Conservation (phyloP, 2,113 vertebrate species). For the Podarcis muralis region DNA sequence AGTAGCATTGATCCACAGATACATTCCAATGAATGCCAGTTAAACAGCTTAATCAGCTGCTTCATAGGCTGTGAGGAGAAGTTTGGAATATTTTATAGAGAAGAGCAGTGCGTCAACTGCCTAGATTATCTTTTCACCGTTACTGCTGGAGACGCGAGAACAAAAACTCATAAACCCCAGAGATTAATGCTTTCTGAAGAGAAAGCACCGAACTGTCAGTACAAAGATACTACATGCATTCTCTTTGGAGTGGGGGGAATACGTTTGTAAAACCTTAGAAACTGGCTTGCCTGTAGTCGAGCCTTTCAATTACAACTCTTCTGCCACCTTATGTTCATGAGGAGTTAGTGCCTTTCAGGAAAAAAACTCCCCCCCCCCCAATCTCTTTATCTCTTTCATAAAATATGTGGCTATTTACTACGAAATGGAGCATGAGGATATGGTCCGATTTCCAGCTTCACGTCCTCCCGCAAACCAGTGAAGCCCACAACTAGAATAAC, state of each 20-base stretch:
- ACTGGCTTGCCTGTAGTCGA: rapidly evolving
- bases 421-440: rapidly evolving
- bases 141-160: rapidly evolving
- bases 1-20: neutral
- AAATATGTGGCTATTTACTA: rapidly evolving
- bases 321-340: slow-evolving; percentile 67
- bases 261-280: neutral
- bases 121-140: neutral
- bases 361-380: rapidly evolving
- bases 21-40: neutral
- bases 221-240: rapidly evolving
- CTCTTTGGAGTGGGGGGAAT: neutral
- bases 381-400: neutral
- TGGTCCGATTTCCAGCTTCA: rapidly evolving
- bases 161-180: neutral
- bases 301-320: slow-evolving; percentile 47
- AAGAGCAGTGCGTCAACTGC: neutral
- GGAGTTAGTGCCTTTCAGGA: slow-evolving; percentile 7
- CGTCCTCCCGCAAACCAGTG: rapidly evolving
- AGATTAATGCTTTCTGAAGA: neutral
- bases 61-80: neutral
- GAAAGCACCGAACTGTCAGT: neutral
- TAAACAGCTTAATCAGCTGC: neutral
- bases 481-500: rapidly evolving
- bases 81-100: neutral